A percentile compares a stretch with the other conserved stretches of the same genome.
phyloP scores from a whole-genome alignment of 2,113 vertebrate genomes.

The Proterorhinus semilunaris region DNA sequence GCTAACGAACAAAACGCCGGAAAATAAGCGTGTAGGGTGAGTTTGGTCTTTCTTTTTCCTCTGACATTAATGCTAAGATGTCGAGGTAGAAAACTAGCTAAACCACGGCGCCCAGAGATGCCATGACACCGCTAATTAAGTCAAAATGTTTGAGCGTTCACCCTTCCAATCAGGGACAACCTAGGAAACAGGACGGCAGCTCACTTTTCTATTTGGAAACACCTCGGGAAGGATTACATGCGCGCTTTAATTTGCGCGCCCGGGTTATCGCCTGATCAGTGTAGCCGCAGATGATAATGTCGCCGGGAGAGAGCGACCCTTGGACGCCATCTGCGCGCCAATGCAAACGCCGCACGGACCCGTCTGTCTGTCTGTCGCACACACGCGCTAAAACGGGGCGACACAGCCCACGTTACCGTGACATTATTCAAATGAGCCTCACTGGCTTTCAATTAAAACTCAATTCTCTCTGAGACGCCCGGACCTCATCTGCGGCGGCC shows the following conservation, averaged over 20 bases:
- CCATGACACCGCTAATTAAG: too few relatives aligned
- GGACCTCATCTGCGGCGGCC: not conserved
- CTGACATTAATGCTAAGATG: too few relatives aligned
- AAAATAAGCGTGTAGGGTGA: too few relatives aligned
- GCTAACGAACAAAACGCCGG: too few relatives aligned
- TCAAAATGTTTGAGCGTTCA: too few relatives aligned
- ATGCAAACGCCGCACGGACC: not conserved
- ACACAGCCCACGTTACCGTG: conserved; percentile 5
- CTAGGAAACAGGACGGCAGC: too few relatives aligned
- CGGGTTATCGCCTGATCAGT: conserved; percentile 6
- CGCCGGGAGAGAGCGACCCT: not conserved
- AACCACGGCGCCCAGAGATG: too few relatives aligned
- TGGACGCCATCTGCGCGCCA: conserved; percentile 3
- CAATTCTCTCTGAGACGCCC: not conserved
- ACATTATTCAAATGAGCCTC: conserved; percentile 8
- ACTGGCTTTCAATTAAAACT: conserved; percentile 5
- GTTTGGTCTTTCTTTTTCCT: too few relatives aligned
- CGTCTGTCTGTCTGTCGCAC: not conserved
- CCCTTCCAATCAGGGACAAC: too few relatives aligned
- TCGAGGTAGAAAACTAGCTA: too few relatives aligned
- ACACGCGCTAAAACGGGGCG: not conserved
- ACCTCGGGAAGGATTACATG: not conserved
- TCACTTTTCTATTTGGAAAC: not conserved
- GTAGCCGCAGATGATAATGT: conserved; percentile 6
- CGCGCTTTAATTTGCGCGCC: not conserved